phyloP scores from a whole-genome alignment of 2,113 vertebrate genomes.

The Antennarius striatus region DNA sequence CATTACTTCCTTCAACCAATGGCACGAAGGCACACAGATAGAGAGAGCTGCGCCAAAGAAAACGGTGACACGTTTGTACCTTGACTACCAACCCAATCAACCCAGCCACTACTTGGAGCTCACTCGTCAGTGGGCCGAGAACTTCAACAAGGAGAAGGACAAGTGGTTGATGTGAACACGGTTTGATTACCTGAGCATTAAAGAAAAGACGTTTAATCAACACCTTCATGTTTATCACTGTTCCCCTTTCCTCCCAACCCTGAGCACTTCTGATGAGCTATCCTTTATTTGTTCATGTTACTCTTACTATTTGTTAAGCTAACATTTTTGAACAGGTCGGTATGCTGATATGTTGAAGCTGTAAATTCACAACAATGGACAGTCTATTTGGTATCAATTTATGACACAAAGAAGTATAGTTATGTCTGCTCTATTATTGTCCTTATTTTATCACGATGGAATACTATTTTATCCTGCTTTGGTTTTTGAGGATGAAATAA shows the following conservation, averaged over 20 bases:
- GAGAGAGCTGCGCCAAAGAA: conserved; percentile 88
- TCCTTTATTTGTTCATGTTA: not conserved
- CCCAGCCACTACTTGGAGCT: conserved; percentile 85
- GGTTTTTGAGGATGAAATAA: conserved; percentile 53
- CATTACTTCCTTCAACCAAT: conserved; percentile 91
- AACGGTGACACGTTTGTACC: conserved; percentile 83
- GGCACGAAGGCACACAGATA: conserved; percentile 92
- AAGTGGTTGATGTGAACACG: conserved; percentile 85
- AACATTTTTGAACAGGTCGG: conserved; percentile 46
- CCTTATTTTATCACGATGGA: conserved; percentile 49
- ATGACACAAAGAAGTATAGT: not conserved
- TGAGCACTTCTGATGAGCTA: conserved; percentile 3
- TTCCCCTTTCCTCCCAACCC: not conserved
- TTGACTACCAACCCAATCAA: conserved; percentile 87
- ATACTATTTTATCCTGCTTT: conserved; percentile 51
- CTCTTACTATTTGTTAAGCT: conserved; percentile 22
- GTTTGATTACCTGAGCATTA: not conserved
- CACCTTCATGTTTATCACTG: conserved; percentile 6
- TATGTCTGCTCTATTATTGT: conserved; percentile 23
- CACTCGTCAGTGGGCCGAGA: conserved; percentile 88
- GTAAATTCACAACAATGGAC: not conserved
- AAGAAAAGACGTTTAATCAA: not conserved
- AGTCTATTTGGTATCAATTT: conserved; percentile 1
- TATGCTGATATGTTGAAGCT: conserved; percentile 6
- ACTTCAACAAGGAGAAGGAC: conserved; percentile 90